Conservation (phyloP, 2,113 vertebrate species). For the Microtus richardsoni region DNA sequence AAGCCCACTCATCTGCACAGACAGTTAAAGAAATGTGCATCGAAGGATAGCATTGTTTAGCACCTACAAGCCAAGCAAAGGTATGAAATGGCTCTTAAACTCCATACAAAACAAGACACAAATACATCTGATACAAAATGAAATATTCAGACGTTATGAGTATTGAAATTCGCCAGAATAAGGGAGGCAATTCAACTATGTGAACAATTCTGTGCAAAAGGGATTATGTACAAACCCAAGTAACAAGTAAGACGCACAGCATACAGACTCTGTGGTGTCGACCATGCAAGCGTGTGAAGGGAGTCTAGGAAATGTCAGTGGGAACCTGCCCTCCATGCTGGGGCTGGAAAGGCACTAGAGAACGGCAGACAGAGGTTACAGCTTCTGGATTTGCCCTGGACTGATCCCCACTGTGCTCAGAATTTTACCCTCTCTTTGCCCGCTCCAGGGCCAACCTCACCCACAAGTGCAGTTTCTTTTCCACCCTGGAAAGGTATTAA, state of each 20-base stretch:
- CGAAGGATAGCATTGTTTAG: background rate
- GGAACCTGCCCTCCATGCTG: background rate
- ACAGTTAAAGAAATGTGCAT: background rate
- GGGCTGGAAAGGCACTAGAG: background rate
- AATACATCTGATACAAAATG: background rate
- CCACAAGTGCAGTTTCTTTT: background rate
- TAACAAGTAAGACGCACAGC: background rate
- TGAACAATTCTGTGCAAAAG: background rate
- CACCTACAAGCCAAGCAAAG: slow-evolving; percentile 1
- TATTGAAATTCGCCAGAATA: slow-evolving; percentile 18
- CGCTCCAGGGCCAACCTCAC: background rate
- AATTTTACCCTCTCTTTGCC: background rate
- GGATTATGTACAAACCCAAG: background rate
- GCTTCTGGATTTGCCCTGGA: background rate
- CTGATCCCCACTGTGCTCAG: no score
- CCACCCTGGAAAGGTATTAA: background rate
- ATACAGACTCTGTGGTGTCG: background rate
- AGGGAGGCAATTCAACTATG: background rate
- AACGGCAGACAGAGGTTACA: background rate
- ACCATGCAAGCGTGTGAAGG: background rate
- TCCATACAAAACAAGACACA: background rate
- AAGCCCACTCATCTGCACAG: background rate
- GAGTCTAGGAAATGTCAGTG: background rate
- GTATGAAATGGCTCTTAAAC: slow-evolving; percentile 10
- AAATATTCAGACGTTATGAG: slow-evolving; percentile 18